Conservation (phyloP, 2,797 vertebrate species). For the Danio jaintianensis region DNA sequence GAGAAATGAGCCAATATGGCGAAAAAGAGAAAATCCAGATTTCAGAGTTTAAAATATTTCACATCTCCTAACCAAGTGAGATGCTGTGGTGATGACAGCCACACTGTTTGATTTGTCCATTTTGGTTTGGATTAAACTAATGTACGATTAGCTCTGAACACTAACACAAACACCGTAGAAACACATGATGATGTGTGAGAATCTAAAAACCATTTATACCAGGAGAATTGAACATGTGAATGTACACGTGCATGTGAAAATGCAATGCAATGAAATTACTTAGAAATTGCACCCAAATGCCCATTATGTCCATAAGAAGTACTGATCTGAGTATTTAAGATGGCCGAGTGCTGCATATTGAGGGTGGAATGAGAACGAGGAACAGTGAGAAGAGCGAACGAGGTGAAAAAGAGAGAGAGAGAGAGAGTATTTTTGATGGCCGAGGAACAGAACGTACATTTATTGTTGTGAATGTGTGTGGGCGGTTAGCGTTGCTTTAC, state of each 20-base stretch:
- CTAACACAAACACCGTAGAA: conserved; percentile 30
- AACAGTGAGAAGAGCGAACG: conserved; percentile 59
- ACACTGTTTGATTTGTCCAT: conserved; percentile 14
- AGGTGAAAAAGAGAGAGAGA: conserved; percentile 51
- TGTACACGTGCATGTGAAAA: conserved; percentile 1
- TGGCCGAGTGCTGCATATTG: conserved; percentile 41
- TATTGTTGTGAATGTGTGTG: conserved; percentile 72
- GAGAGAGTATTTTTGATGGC: conserved; percentile 73
- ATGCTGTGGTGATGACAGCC: not conserved
- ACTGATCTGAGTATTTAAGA: conserved; percentile 43
- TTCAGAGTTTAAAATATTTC: conserved; percentile 10
- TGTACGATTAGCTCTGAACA: not conserved
- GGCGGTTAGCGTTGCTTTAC: conserved; percentile 68
- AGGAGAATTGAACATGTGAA: not conserved
- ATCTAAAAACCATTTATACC: not conserved
- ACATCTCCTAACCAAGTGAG: not conserved
- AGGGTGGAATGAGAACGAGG: conserved; percentile 52
- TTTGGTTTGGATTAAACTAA: conserved; percentile 16
- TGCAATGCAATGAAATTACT: not conserved
- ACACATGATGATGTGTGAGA: not conserved
- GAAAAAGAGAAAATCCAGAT: not conserved
- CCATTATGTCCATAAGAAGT: not conserved
- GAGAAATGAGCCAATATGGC: conserved; percentile 58
- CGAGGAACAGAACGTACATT: conserved; percentile 78
- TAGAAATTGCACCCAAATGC: not conserved